phyloP scores from a whole-genome alignment of 2,888 invertebrate genomes.

The Spodoptera exigua region DNA sequence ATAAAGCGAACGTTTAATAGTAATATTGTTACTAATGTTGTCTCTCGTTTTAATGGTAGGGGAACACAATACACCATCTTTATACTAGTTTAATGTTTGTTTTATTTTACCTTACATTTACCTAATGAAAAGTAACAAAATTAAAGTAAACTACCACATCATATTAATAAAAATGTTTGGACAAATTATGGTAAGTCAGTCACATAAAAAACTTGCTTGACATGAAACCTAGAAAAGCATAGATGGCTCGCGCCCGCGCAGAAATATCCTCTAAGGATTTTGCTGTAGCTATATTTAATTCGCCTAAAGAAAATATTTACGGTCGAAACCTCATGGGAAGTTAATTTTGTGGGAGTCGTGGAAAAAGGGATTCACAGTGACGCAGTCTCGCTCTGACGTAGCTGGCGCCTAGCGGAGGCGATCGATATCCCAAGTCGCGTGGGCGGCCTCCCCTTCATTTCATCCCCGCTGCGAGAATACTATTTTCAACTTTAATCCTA shows the following conservation, averaged over 20 bases:
- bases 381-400: constrained; percentile 80
- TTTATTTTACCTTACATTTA: constrained; percentile 2
- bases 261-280: no score
- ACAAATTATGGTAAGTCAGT: no score
- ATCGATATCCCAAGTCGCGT: constrained; percentile 80
- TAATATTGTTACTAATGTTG: constrained; percentile 12
- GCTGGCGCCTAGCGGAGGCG: constrained; percentile 76
- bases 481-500: constrained; percentile 67
- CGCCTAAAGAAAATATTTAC: constrained; percentile 25
- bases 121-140: constrained; percentile 9
- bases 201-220: no score
- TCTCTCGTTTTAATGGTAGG: constrained; percentile 3
- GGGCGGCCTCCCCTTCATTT: constrained; percentile 76
- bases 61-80: constrained; percentile 13
- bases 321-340: constrained; percentile 58
- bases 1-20: constrained; percentile 28
- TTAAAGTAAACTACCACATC: no score
- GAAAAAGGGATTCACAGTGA: constrained; percentile 74
- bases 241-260: no score
- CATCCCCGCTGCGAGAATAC: constrained; percentile 61
- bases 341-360: constrained; percentile 63
- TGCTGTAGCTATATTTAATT: constrained; percentile 9
- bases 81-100: constrained; percentile 17
- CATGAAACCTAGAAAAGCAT: no score
- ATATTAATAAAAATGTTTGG: no score